Evolutionary conservation across 2,113 vertebrate genomes (phyloP).

Genomic region (Orcinus orca): DNA sequence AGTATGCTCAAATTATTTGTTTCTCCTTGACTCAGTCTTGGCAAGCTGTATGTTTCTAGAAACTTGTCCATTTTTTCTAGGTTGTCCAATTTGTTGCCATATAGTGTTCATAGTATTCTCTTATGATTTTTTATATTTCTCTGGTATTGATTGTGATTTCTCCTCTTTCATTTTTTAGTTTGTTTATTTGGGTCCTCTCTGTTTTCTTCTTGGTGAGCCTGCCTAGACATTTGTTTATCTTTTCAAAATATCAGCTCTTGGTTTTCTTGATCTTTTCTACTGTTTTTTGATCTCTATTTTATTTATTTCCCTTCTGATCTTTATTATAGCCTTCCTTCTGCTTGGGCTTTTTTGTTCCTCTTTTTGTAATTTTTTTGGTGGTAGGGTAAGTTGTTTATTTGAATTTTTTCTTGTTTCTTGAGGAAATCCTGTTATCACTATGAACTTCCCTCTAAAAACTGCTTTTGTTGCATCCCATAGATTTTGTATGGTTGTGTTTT

Average conservation of each 20-base stretch:
- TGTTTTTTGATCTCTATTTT: neutral
- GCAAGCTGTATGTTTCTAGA: neutral
- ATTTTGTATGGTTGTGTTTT: neutral
- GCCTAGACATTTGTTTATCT: neutral
- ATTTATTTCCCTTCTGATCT: neutral
- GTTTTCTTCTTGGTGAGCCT: neutral
- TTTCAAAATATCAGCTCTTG: neutral
- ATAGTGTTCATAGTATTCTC: neutral
- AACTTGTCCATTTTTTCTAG: neutral
- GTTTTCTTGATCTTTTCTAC: neutral
- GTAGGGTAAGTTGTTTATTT: neutral
- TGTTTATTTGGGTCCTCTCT: neutral
- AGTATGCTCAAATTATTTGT: neutral
- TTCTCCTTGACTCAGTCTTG: neutral
- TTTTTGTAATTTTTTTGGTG: neutral
- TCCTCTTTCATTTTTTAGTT: neutral
- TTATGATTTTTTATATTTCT: neutral
- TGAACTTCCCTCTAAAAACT: neutral
- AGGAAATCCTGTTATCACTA: neutral
- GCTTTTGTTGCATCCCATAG: neutral
- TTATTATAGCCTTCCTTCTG: neutral
- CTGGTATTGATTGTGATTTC: neutral
- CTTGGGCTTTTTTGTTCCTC: neutral
- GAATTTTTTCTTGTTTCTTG: neutral
- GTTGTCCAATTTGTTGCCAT: neutral